Conservation (phyloP, 2,113 vertebrate species). For the Varanus komodoensis region DNA sequence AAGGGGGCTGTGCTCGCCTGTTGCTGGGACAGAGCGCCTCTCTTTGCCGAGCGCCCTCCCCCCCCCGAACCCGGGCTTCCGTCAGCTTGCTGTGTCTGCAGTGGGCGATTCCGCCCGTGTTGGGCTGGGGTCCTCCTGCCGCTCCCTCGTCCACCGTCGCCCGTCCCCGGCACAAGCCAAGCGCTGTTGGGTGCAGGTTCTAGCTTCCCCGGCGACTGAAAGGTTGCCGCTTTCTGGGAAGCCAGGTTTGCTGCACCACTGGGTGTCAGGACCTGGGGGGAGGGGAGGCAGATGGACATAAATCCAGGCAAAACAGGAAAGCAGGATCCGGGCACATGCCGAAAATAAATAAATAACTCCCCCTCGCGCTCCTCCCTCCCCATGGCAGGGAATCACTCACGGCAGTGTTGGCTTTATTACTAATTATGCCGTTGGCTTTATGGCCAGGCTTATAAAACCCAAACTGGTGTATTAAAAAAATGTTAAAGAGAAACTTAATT, state of each 20-base stretch:
- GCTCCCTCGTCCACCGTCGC: neutral
- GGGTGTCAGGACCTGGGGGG: neutral
- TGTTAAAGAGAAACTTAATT: slow-evolving; percentile 65
- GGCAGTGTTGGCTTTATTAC: slow-evolving; percentile 67
- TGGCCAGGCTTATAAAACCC: slow-evolving; percentile 62
- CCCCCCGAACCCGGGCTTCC: too few relatives aligned
- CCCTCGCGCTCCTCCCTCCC: neutral
- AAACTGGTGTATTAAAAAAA: slow-evolving; percentile 53
- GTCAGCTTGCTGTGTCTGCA: neutral
- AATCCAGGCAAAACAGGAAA: neutral
- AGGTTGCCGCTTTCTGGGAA: neutral
- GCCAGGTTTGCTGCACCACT: neutral
- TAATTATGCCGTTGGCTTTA: slow-evolving; percentile 71
- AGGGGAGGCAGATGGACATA: neutral
- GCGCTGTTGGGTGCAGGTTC: neutral
- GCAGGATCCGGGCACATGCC: neutral
- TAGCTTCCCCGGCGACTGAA: neutral
- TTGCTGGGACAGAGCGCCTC: too few relatives aligned
- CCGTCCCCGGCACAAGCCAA: neutral
- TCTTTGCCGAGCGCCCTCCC: too few relatives aligned
- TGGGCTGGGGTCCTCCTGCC: neutral
- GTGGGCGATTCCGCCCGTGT: neutral
- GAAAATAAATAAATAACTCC: neutral
- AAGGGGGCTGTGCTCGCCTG: too few relatives aligned
- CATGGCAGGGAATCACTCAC: slow-evolving; percentile 63